These are phyloP conservation scores for Onychomys arenicola DNA, from an alignment of 2,797 vertebrate species.

Conservation along the genomic window DNA sequence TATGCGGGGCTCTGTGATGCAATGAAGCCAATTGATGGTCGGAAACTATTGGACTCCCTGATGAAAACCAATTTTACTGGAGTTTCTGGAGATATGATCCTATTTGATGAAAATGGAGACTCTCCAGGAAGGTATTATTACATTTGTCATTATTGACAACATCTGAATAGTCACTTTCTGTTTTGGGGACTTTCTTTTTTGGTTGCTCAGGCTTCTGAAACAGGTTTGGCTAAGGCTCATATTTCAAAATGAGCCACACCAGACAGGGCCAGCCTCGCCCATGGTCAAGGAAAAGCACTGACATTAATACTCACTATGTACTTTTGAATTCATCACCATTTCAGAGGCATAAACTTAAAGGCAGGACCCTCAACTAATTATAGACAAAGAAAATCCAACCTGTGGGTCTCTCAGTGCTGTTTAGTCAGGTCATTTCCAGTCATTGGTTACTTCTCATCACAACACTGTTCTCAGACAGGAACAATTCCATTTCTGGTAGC, in stretches of 20 bases:
- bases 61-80: slow-evolving; percentile 99
- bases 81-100: slow-evolving; percentile 96
- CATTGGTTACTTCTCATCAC: neutral
- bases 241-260: neutral
- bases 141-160: neutral
- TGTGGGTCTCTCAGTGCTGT: neutral
- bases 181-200: neutral
- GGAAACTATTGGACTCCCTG: slow-evolving; percentile 95
- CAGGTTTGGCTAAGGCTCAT: neutral
- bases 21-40: slow-evolving; percentile 97
- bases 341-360: neutral
- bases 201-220: neutral
- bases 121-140: slow-evolving; percentile 95
- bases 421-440: neutral
- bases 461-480: slow-evolving; percentile 29
- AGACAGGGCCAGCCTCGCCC: neutral
- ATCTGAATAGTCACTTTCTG: neutral
- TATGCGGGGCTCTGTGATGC: slow-evolving; percentile 95
- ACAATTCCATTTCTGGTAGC: neutral
- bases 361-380: neutral
- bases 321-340: neutral
- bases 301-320: neutral
- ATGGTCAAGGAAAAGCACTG: neutral
- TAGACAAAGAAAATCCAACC: neutral
- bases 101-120: slow-evolving; percentile 98